Evolutionary conservation across 2,113 vertebrate genomes (phyloP).

Genomic region (Nesoenas mayeri): DNA sequence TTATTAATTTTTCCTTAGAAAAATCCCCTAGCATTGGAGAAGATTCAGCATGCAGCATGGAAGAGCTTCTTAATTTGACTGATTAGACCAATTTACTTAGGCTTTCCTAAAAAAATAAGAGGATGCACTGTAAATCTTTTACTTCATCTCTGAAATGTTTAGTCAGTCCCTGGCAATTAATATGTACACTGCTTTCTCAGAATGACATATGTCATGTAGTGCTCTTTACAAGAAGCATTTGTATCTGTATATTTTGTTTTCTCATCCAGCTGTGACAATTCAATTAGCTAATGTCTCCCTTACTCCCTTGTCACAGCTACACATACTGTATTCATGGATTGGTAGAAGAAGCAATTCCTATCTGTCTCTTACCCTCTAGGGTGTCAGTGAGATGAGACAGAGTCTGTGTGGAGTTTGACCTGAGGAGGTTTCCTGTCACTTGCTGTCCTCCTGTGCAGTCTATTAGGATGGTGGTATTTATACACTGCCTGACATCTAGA

Average conservation of each 20-base stretch:
- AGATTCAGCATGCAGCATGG: conserved; percentile 7
- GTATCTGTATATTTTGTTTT: not conserved
- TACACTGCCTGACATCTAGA: accelerated
- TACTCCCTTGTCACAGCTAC: not conserved
- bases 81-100: conserved; percentile 56
- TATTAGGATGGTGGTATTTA: accelerated
- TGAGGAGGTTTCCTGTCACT: not conserved
- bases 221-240: conserved; percentile 12
- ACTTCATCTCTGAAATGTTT: conserved; percentile 47
- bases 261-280: not conserved
- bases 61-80: conserved; percentile 59
- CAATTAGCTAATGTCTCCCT: conserved; percentile 7
- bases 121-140: not conserved
- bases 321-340: not conserved
- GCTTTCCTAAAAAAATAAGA: conserved; percentile 31
- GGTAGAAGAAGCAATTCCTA: not conserved
- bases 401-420: not conserved
- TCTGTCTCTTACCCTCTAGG: not conserved
- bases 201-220: not conserved
- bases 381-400: not conserved
- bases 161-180: conserved; percentile 32
- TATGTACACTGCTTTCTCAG: conserved; percentile 19
- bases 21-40: conserved; percentile 49
- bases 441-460: not conserved
- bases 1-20: conserved; percentile 70